Conservation (phyloP, 2,888 invertebrate genomes). For the Tenthredo notha region DNA sequence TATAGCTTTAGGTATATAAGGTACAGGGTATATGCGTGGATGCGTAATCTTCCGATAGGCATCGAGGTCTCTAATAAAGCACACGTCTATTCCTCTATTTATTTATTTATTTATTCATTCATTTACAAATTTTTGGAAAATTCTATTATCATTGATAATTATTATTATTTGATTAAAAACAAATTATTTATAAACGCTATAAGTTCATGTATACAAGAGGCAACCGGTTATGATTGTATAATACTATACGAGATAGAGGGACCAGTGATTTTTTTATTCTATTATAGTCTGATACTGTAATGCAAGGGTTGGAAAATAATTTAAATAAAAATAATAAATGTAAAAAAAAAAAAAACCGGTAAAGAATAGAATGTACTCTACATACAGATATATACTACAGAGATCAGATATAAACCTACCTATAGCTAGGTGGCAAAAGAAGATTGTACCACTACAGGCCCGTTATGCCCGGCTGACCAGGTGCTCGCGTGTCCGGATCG, state of each 20-base stretch:
- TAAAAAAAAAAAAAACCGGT: not conserved
- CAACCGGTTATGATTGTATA: not conserved
- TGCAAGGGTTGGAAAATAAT: not conserved
- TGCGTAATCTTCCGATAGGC: not conserved
- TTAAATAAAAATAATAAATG: not conserved
- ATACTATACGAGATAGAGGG: not conserved
- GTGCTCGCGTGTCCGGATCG: constrained; percentile 40
- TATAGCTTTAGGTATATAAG: not conserved
- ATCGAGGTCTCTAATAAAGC: not conserved
- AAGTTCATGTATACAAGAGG: too few relatives aligned
- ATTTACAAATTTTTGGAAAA: not conserved
- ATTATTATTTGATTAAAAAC: not conserved
- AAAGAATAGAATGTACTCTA: not conserved
- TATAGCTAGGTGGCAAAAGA: constrained; percentile 1
- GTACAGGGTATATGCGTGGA: not conserved
- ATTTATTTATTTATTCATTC: not conserved
- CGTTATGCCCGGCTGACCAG: constrained; percentile 39
- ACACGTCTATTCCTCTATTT: not conserved
- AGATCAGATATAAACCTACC: not conserved
- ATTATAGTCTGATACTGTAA: not conserved
- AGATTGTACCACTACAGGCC: constrained; percentile 13
- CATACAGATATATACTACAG: not conserved
- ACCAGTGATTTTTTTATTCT: not conserved
- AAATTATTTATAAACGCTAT: too few relatives aligned
- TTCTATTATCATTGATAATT: not conserved